Conservation (phyloP, 2,113 vertebrate species). For the Melanostigma gelatinosum region DNA sequence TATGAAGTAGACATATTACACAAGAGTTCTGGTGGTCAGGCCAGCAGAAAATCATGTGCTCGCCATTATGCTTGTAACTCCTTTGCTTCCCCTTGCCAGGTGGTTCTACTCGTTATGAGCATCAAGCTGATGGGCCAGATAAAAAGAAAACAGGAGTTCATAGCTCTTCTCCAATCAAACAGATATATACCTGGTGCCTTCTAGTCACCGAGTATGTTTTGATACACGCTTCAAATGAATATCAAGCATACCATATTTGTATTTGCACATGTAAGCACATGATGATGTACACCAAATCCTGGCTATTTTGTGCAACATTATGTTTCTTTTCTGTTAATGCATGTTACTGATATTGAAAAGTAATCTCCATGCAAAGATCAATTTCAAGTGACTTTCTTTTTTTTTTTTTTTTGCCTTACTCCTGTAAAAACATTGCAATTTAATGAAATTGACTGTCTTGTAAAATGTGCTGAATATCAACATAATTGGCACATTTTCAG, state of each 20-base stretch:
- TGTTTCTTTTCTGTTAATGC: conserved; percentile 60
- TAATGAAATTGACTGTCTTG: conserved; percentile 29
- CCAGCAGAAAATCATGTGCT: neutral
- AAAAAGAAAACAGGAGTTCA: conserved; percentile 76
- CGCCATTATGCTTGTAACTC: neutral
- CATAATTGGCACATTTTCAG: conserved; percentile 32
- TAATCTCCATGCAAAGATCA: conserved; percentile 64
- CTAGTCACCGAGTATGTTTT: conserved; percentile 59
- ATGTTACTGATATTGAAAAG: conserved; percentile 60
- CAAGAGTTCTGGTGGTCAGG: neutral
- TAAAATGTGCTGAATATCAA: neutral
- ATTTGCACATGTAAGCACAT: conserved; percentile 69
- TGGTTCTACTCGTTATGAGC: conserved; percentile 74
- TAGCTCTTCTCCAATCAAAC: conserved; percentile 75
- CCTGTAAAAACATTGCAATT: conserved; percentile 58
- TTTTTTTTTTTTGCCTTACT: conserved; percentile 41
- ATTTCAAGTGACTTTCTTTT: conserved; percentile 22
- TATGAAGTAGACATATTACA: neutral
- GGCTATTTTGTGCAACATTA: conserved; percentile 57
- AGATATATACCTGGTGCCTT: conserved; percentile 78
- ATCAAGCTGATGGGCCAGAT: conserved; percentile 79
- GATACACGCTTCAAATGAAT: conserved; percentile 34
- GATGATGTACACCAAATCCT: conserved; percentile 64
- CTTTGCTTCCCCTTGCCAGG: conserved; percentile 39
- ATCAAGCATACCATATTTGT: conserved; percentile 48